Evolutionary conservation across 2,113 vertebrate genomes (phyloP).

Genomic region (Pteronura brasiliensis): DNA sequence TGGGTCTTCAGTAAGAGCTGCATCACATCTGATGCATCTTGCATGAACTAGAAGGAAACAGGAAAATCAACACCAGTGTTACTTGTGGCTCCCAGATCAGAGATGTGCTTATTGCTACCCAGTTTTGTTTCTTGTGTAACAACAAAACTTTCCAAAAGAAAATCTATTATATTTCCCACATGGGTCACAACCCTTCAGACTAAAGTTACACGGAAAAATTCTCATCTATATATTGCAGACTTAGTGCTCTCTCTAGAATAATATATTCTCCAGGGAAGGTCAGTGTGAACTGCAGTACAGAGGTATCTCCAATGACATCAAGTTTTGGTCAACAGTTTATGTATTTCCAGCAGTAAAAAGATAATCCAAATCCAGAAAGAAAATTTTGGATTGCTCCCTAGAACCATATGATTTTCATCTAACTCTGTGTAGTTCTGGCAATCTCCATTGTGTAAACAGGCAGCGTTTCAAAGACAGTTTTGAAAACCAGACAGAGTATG

Average conservation of each 20-base stretch:
- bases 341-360: slow-evolving; percentile 8
- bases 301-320: neutral
- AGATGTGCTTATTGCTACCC: neutral
- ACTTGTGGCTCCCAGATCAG: neutral
- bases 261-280: neutral
- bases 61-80: neutral
- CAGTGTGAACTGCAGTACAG: neutral
- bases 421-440: neutral
- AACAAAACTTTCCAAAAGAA: neutral
- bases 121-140: neutral
- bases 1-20: slow-evolving; percentile 97
- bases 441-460: neutral
- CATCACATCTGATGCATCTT: slow-evolving; percentile 99
- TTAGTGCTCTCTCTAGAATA: neutral
- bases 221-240: neutral
- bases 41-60: slow-evolving; percentile 91
- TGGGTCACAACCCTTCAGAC: neutral
- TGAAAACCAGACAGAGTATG: neutral
- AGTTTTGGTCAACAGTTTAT: neutral
- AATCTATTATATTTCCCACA: neutral
- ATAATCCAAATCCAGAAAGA: neutral
- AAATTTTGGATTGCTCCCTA: neutral
- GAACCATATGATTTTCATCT: neutral
- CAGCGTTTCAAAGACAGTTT: neutral
- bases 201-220: neutral